A percentile compares a stretch with the other conserved stretches of the same genome.
Conservation (phyloP, 2,113 vertebrate species). For the Laterallus jamaicensis region DNA sequence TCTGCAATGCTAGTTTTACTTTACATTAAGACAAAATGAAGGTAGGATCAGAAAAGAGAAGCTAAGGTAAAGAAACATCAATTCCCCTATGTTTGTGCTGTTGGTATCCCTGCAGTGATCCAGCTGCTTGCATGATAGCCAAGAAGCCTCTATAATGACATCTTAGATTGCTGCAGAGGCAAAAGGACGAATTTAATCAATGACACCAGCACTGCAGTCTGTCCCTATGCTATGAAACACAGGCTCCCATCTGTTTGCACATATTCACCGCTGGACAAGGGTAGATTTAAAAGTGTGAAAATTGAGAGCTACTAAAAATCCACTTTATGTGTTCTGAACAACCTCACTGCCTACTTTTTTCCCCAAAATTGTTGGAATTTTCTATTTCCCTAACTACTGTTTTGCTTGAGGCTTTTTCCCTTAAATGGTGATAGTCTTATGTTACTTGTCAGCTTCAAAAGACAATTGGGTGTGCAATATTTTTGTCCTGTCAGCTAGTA, state of each 20-base stretch:
- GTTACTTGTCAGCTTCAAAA: constrained; percentile 23
- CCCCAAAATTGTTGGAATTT: neutral
- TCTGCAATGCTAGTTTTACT: neutral
- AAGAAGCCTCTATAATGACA: constrained; percentile 20
- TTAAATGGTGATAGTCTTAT: constrained; percentile 23
- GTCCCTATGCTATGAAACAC: neutral
- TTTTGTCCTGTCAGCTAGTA: constrained; percentile 52
- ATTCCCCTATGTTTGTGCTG: neutral
- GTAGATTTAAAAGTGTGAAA: neutral
- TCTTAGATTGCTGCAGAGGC: constrained; percentile 23
- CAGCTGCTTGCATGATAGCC: neutral
- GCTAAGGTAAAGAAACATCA: neutral
- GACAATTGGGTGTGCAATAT: neutral
- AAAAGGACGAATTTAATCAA: constrained; percentile 33
- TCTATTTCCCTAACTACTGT: neutral
- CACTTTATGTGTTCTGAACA: neutral
- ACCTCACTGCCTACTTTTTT: neutral
- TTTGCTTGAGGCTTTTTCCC: neutral
- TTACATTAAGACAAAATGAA: neutral
- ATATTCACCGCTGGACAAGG: neutral
- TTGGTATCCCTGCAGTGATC: neutral
- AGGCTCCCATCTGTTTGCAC: neutral
- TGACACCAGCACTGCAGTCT: constrained; percentile 24
- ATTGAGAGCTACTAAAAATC: neutral
- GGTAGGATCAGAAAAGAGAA: neutral